Conservation (phyloP, 1,140 invertebrate species). For the Drosophila saltans region DNA sequence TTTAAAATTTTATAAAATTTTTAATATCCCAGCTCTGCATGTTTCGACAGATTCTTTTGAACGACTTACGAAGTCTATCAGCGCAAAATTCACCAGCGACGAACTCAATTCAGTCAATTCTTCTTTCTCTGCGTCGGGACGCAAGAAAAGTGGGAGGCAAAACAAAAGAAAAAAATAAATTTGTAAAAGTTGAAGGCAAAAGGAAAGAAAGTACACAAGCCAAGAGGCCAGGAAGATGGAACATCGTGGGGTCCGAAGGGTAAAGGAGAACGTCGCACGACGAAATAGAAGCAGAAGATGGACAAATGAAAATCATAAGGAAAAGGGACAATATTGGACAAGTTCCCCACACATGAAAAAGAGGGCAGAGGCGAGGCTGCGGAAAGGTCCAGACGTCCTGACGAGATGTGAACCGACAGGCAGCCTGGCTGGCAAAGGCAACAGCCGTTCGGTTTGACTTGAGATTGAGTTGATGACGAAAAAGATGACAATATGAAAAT, state of each 20-base stretch:
- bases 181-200: conserved; percentile 34
- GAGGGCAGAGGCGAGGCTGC: conserved; percentile 22
- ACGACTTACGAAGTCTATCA: conserved; percentile 63
- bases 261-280: conserved; percentile 24
- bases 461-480: conserved; percentile 80
- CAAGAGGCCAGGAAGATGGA: conserved; percentile 27
- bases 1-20: conserved; percentile 73
- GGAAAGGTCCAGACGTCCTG: conserved; percentile 50
- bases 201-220: conserved; percentile 30
- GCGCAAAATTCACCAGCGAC: conserved; percentile 68
- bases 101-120: conserved; percentile 47
- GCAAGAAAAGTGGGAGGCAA: conserved; percentile 13
- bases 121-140: conserved; percentile 31
- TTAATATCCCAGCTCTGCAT: conserved; percentile 35
- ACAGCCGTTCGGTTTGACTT: conserved; percentile 76
- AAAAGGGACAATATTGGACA: conserved; percentile 79
- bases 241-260: no score
- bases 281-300: conserved; percentile 70
- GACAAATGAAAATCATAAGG: conserved; percentile 77
- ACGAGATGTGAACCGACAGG: conserved; percentile 75
- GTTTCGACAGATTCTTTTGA: conserved; percentile 35
- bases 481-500: conserved; percentile 81
- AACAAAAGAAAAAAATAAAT: conserved; percentile 50
- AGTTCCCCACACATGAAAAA: conserved; percentile 51
- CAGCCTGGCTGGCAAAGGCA: conserved; percentile 36